Base-by-base conservation (phyloP, 2,113 vertebrate genomes). In the Pomatostomus ruficeps region DNA sequence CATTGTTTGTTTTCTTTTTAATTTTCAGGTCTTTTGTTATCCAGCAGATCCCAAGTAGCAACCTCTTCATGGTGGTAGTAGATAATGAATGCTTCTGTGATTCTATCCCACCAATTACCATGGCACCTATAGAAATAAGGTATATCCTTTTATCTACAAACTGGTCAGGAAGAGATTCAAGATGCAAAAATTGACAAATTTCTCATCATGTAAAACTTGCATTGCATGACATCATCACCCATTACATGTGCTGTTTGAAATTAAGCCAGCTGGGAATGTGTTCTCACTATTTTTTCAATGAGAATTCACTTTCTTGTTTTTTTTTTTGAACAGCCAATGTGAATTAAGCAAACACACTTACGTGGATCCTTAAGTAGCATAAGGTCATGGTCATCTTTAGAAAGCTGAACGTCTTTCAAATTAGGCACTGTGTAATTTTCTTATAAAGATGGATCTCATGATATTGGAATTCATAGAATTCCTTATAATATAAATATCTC, bases 1-100 rank as follows among this genome's bases (percentile, higher is more conserved):
- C 9, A 10, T 81, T 85, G 65, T 77, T 91, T 85, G 14, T 35
- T 95, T 52, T 86, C 40, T 97, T 84, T 95, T 95, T 86, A 70
- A 77, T 89, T 94, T 91, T 67, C 98, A 99, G 99, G 96, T 99
- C 99, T 66, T 99, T 99, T 97, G 99, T 99, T 94, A 99, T 99
- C 93, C 99, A 99, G 96, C 99, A 99, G 95, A 99, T 99, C 95
- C 99, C 99, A 78, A 99, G 99, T 98, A 99, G 99, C 97, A 99
- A 99, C 93, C 98, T 99, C 68, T 99, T 99, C 97, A 99, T 99
- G 99, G 99, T 99, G 96, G 99, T 99, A 95, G 99, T 99, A 94
- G 99, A 99, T 97, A 99, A 99, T 72, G 98, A 99, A 94, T 99
- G 99, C 85, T 98, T 98, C 90, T 99, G 99, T 95, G 98, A 97